phyloP scores from a whole-genome alignment of 2,888 invertebrate genomes.

The Branchipolynoe longqiensis region DNA sequence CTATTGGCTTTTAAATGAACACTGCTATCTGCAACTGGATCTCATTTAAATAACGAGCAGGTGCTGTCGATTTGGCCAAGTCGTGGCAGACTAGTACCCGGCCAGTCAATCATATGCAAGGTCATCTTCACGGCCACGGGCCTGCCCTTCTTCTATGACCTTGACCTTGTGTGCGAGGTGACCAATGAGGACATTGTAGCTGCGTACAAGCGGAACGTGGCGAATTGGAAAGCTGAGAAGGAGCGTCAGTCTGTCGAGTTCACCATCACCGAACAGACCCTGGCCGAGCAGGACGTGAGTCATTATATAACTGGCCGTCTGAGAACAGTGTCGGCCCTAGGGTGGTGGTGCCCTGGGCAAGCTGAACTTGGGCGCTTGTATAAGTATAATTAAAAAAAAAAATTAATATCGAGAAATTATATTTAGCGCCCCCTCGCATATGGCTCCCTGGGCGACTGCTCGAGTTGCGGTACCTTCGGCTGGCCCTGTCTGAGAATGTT shows the following conservation, averaged over 20 bases:
- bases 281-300: conserved; percentile 38
- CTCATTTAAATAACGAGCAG: no score
- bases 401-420: no score
- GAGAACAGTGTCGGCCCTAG: neutral
- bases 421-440: no score
- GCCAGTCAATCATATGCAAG: conserved; percentile 77
- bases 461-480: no score
- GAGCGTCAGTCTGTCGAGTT: conserved; percentile 79
- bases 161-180: conserved; percentile 81
- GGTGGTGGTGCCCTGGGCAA: no score
- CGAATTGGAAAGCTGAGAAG: conserved; percentile 77
- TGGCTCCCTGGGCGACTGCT: no score
- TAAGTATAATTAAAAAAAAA: no score
- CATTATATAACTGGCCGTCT: neutral
- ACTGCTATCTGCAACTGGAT: no score
- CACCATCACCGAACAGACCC: conserved; percentile 79
- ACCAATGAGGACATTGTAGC: conserved; percentile 76
- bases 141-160: conserved; percentile 81
- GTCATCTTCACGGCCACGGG: conserved; percentile 79
- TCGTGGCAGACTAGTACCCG: conserved; percentile 76
- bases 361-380: no score
- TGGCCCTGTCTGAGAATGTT: no score
- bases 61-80: conserved; percentile 78
- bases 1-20: no score
- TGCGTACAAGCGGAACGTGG: conserved; percentile 72